Evolutionary conservation across 2,888 invertebrate genomes (phyloP).

Genomic region (Acanthosepion esculentum): DNA sequence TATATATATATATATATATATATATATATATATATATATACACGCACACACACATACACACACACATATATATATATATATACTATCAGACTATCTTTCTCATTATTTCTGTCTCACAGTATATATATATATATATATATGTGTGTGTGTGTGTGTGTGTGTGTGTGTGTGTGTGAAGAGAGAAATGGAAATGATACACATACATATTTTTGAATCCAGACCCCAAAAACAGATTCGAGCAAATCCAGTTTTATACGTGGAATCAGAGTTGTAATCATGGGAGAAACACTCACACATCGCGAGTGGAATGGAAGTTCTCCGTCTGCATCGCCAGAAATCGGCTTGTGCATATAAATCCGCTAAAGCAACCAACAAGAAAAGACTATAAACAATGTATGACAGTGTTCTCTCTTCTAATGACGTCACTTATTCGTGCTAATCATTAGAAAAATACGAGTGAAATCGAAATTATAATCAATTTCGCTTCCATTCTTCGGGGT

Average conservation of each 20-base stretch:
- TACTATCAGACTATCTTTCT: too few relatives aligned
- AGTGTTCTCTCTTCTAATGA: slow-evolving; percentile 11
- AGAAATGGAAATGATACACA: too few relatives aligned
- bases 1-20: too few relatives aligned
- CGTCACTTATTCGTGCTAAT: slow-evolving; percentile 18
- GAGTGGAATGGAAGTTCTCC: background rate
- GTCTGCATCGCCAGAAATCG: background rate
- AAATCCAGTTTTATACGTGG: background rate
- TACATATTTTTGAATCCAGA: background rate
- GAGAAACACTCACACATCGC: background rate
- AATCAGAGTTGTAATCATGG: background rate
- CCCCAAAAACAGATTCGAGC: background rate
- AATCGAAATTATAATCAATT: slow-evolving; percentile 14
- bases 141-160: too few relatives aligned
- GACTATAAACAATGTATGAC: background rate
- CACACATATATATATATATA: too few relatives aligned
- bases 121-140: too few relatives aligned
- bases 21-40: too few relatives aligned
- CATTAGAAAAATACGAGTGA: background rate
- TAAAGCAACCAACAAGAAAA: background rate
- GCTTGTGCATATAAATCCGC: background rate
- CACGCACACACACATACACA: too few relatives aligned
- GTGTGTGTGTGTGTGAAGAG: too few relatives aligned
- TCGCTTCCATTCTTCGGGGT: background rate
- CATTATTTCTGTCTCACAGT: too few relatives aligned